Conservation (phyloP, 2,797 vertebrate genomes). For the Mormyrus proboscirostris region DNA sequence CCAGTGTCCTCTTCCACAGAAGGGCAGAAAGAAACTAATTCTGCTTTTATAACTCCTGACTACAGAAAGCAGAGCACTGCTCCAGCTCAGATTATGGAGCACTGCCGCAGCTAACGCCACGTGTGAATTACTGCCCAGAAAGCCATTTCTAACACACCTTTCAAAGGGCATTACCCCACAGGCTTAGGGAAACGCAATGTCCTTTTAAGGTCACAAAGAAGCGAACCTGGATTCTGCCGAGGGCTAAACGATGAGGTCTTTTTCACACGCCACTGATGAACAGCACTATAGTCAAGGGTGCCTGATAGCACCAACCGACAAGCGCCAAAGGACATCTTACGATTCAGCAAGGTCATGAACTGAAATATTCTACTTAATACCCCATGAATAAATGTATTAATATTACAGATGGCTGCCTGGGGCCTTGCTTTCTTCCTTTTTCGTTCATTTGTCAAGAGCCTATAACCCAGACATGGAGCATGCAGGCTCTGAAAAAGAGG, state of each 20-base stretch:
- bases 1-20: background rate
- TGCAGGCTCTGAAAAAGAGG: background rate
- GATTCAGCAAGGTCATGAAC: slow-evolving; percentile 9
- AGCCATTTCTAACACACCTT: background rate
- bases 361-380: background rate
- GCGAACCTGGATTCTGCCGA: background rate
- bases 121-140: background rate
- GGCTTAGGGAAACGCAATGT: background rate
- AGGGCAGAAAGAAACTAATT: slow-evolving; percentile 18
- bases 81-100: slow-evolving; percentile 1
- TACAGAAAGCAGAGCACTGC: slow-evolving; percentile 12
- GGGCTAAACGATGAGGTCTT: background rate
- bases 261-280: background rate
- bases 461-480: background rate
- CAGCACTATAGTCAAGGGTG: background rate
- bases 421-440: background rate
- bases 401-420: background rate
- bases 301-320: background rate
- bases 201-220: background rate
- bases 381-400: slow-evolving; percentile 1
- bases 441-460: background rate
- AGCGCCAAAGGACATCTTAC: background rate
- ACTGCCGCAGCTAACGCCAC: background rate
- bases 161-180: background rate
- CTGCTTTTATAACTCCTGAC: slow-evolving; percentile 25